phyloP scores from a whole-genome alignment of 1,140 invertebrate genomes.

The Adelges cooleyi region DNA sequence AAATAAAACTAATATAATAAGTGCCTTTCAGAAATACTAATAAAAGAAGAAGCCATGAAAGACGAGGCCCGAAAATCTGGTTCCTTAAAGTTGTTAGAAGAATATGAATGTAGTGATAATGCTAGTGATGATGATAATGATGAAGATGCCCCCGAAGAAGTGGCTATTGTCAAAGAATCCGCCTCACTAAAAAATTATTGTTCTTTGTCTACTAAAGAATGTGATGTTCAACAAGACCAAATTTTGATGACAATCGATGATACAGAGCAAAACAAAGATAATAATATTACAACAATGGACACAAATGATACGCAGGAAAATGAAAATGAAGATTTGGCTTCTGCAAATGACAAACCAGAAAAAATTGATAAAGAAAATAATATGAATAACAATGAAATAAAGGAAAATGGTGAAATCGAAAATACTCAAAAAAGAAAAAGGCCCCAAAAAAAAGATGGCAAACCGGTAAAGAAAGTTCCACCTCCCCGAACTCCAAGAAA shows the following conservation, averaged over 20 bases:
- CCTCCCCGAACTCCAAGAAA: neutral
- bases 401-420: neutral
- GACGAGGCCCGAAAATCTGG: neutral
- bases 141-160: constrained; percentile 1
- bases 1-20: too few species aligned
- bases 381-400: neutral
- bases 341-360: too few species aligned
- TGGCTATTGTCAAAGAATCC: neutral
- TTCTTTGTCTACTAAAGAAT: neutral
- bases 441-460: neutral
- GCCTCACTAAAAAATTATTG: neutral
- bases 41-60: neutral
- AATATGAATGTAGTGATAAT: neutral
- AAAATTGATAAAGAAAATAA: too few species aligned
- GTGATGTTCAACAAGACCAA: neutral
- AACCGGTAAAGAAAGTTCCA: neutral
- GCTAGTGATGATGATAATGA: constrained; percentile 3
- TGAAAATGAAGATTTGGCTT: neutral
- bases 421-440: constrained; percentile 16
- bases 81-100: constrained; percentile 8
- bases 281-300: neutral
- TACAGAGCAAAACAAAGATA: too few species aligned
- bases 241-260: neutral
- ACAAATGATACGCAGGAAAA: neutral
- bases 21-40: too few species aligned